phyloP scores from a whole-genome alignment of 1,140 invertebrate species.

The Heterodera schachtii region DNA sequence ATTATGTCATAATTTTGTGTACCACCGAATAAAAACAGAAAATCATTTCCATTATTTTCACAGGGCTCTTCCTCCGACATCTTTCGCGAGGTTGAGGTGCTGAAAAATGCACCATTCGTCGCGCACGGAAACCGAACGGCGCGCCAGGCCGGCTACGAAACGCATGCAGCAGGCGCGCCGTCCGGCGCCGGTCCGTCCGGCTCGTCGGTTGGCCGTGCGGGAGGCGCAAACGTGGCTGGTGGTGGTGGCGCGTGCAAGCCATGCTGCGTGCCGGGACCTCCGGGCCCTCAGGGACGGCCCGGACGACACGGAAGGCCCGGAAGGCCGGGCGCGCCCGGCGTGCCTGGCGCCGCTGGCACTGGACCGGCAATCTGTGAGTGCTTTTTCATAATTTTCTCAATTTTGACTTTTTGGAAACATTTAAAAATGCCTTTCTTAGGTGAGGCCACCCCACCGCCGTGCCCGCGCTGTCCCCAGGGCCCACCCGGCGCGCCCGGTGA shows the following conservation, averaged over 20 bases:
- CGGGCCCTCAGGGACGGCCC: conserved; percentile 20
- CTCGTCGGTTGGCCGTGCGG: background rate
- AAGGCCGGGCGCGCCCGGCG: conserved; percentile 35
- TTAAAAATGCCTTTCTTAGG: background rate
- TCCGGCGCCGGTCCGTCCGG: conserved; percentile 8
- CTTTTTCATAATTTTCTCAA: background rate
- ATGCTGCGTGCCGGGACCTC: conserved; percentile 21
- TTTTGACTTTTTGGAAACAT: background rate
- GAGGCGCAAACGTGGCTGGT: background rate
- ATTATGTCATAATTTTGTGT: too few species aligned
- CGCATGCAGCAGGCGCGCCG: conserved; percentile 2
- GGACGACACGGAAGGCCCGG: conserved; percentile 21
- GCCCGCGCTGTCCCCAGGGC: conserved; percentile 39
- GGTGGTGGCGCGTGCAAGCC: conserved; percentile 13
- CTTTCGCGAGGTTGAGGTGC: conserved; percentile 26
- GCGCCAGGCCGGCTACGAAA: conserved; percentile 22
- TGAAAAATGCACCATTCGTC: conserved; percentile 23
- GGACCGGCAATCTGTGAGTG: conserved; percentile 29
- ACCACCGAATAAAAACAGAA: too few species aligned
- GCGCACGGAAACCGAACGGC: conserved; percentile 18
- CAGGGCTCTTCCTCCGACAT: conserved; percentile 25
- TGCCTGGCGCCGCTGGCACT: conserved; percentile 36
- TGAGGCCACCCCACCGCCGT: conserved; percentile 41
- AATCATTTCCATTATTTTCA: background rate
- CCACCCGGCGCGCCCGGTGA: conserved; percentile 36